Base-by-base conservation (phyloP, 1,140 invertebrate genomes). In the Aphelenchoides avenae region DNA sequence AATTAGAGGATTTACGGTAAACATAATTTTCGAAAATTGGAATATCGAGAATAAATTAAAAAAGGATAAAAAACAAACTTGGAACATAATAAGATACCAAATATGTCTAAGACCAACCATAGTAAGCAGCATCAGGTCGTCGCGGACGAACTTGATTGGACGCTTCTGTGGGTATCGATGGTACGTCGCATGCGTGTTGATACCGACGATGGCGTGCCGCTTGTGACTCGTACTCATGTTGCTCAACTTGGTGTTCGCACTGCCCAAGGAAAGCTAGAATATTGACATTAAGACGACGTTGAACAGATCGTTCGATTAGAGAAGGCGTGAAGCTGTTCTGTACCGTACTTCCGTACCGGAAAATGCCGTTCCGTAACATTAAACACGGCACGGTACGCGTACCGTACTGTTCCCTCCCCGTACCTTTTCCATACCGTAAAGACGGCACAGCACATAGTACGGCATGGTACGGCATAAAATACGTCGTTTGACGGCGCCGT, bases 151-250 rank as follows among this genome's bases (percentile, higher is more conserved):
- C 18, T 66, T 70, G 20, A 75, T 64, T 26, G 72, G 68, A 9
- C 70, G 57, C 43, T 57, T 50, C 57, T 75, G 73, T 43, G 48
- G 24, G 52, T 76, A 75, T 20, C 50, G 56, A 42, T 73, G 69
- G 34, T 66, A 75, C 13, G 66, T 70, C 22, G 71, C 61, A 46
- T 75, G 72, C 13, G 71, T 75, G 36, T 77, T 77, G 5, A 72
- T 61, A 31, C 72, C 72, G 34, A 75, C 53, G 22, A 75, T 77
- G 11, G 74, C 72, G 37, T 75, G 73, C 20, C 55, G 48, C 49
- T 74, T 70, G 7, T 51, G 55, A 34, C 52, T 62, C 3, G 49
- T 69, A 30, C 70, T 62, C 52, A 75, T 57, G 48, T 75, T 74
- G 22, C 58, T 64, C 20, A 75, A n/a, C 51, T 75, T 74, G 13